A percentile compares a stretch with the other conserved stretches of the same genome.
phyloP scores from a whole-genome alignment of 2,888 invertebrate genomes.

The Pammene aurita region DNA sequence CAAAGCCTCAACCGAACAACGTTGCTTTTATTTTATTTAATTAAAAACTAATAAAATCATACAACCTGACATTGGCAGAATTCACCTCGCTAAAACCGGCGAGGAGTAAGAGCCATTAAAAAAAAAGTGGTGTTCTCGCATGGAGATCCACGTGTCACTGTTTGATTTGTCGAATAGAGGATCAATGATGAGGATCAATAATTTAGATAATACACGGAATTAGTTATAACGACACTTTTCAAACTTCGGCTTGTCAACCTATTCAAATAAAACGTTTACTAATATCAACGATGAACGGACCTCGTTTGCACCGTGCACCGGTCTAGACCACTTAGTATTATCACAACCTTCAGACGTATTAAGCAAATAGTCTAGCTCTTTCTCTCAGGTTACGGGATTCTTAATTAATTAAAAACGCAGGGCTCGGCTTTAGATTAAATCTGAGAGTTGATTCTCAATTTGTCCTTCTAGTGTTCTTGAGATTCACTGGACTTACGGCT shows the following conservation, averaged over 20 bases:
- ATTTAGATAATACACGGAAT: no score
- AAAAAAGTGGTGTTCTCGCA: no score
- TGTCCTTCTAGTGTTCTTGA: background rate
- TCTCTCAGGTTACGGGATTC: constrained; percentile 7
- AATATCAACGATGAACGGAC: background rate
- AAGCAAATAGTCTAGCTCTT: constrained; percentile 11
- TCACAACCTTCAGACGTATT: constrained; percentile 7
- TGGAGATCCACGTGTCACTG: no score
- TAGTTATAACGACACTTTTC: no score
- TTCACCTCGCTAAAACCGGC: no score
- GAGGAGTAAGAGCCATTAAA: no score
- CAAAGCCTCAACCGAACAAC: no score
- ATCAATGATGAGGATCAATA: no score
- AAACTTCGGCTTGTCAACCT: background rate
- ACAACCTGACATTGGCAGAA: no score
- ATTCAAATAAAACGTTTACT: constrained; percentile 4
- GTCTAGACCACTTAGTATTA: background rate
- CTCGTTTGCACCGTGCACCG: constrained; percentile 16
- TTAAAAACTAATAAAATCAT: no score
- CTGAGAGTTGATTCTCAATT: background rate
- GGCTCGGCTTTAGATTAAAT: background rate
- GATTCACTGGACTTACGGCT: background rate
- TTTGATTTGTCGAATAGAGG: no score
- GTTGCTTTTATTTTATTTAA: no score
- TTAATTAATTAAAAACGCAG: constrained; percentile 12